Conservation (phyloP, 2,113 vertebrate genomes). For the Gobius niger region DNA sequence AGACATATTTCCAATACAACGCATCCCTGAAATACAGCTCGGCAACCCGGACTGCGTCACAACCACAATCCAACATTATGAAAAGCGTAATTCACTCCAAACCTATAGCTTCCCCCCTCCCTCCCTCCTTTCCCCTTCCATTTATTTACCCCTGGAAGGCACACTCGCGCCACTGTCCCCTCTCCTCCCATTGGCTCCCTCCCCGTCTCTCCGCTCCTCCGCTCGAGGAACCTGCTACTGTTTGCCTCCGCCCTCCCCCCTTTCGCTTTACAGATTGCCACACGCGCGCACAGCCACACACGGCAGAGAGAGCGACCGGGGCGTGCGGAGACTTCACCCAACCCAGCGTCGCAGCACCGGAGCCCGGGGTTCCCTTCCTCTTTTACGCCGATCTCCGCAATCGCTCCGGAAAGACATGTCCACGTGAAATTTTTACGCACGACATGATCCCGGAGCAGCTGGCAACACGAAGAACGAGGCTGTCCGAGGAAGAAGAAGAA, state of each 20-base stretch:
- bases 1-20: no score
- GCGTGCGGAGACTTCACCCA: not conserved
- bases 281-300: not conserved
- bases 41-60: no score
- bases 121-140: no score
- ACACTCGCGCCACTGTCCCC: not conserved
- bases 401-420: constrained; percentile 13
- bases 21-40: no score
- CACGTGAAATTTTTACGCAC: constrained; percentile 22
- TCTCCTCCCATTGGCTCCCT: constrained; percentile 46
- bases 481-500: constrained; percentile 38
- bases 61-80: not conserved
- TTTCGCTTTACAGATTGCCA: not conserved
- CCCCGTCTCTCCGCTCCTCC: constrained; percentile 32
- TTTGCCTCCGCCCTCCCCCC: constrained; percentile 25
- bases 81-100: not conserved
- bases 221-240: constrained; percentile 63
- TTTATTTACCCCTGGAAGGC: not conserved
- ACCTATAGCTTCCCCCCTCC: no score
- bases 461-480: constrained; percentile 18
- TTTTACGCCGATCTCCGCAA: constrained; percentile 1
- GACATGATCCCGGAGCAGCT: constrained; percentile 39
- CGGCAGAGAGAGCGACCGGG: no score
- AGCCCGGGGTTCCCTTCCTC: not conserved
- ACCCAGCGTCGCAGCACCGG: not conserved